phyloP scores from a whole-genome alignment of 2,797 vertebrate species.

The Hydrocynus forskahlii region DNA sequence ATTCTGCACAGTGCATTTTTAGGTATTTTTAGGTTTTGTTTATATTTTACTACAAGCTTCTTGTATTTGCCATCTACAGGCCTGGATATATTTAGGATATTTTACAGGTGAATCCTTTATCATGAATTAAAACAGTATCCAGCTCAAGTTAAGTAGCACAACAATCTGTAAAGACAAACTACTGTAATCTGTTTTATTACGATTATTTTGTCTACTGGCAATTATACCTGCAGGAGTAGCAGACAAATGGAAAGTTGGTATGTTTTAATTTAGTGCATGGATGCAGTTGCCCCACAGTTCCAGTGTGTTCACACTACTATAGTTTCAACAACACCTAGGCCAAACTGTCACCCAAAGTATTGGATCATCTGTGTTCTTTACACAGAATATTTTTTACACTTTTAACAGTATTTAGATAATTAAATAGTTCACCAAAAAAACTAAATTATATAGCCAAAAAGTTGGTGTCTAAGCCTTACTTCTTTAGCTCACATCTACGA shows the following conservation, averaged over 20 bases:
- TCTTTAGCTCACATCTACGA: no score
- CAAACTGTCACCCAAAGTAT: not conserved
- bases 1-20: constrained; percentile 23
- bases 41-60: constrained; percentile 7
- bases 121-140: not conserved
- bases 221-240: not conserved
- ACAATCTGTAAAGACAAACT: not conserved
- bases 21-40: not conserved
- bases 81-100: constrained; percentile 1
- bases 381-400: not conserved
- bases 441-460: no score
- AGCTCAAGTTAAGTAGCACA: not conserved
- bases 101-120: not conserved
- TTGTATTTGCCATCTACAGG: constrained; percentile 3
- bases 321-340: not conserved
- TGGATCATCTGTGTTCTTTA: not conserved
- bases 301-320: not conserved
- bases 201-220: not conserved
- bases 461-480: no score
- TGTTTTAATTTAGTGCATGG: not conserved
- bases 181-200: not conserved
- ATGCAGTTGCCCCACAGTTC: not conserved
- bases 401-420: no score
- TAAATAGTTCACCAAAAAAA: no score
- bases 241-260: not conserved